Percentiles rank a stretch among this genome's conserved stretches.
phyloP scores from a whole-genome alignment of 2,797 vertebrate species.

The Acanthiza pusilla region DNA sequence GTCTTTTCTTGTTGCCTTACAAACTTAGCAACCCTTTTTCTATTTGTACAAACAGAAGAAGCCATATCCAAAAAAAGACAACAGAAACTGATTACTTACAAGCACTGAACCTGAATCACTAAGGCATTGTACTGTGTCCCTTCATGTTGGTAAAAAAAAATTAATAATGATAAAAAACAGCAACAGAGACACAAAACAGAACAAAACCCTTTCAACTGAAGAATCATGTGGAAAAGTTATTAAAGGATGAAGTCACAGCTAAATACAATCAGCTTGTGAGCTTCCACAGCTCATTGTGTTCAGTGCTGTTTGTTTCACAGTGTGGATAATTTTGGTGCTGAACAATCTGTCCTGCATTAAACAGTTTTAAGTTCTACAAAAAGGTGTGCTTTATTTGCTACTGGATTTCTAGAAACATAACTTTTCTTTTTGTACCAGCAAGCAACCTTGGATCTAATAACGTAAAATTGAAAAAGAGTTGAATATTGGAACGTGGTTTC shows the following conservation, averaged over 20 bases:
- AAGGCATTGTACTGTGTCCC: neutral
- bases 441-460: neutral
- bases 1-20: neutral
- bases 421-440: neutral
- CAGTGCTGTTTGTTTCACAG: neutral
- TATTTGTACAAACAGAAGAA: constrained; percentile 71
- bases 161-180: neutral
- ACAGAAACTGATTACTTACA: constrained; percentile 75
- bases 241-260: constrained; percentile 72
- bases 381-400: neutral
- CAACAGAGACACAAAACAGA: neutral
- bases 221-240: constrained; percentile 77
- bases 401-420: neutral
- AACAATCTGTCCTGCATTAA: neutral
- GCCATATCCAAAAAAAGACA: constrained; percentile 71
- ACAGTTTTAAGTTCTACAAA: neutral
- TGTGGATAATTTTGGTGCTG: neutral
- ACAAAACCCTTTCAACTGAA: constrained; percentile 29
- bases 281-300: constrained; percentile 17
- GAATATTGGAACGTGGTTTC: neutral
- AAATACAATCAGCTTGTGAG: constrained; percentile 40
- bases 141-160: neutral
- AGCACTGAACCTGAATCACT: constrained; percentile 74
- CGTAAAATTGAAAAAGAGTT: neutral
- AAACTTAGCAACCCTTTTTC: constrained; percentile 53